Evolutionary conservation across 1,140 invertebrate genomes (phyloP), one percentile per base, ranked within the genome.

Genomic region (Drosophila murphyi): DNA sequence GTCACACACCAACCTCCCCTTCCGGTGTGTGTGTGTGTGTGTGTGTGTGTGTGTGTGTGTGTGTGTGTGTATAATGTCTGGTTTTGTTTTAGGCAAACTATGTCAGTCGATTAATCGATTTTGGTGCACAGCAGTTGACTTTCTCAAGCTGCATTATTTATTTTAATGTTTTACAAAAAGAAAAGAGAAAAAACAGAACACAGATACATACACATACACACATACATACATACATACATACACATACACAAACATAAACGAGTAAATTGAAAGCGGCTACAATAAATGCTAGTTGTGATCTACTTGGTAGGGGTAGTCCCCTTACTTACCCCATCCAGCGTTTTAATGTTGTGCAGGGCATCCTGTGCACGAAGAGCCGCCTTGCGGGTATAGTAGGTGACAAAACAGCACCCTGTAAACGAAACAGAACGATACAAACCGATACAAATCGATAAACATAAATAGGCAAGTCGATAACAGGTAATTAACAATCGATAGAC

Each of bases 381-480:
- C 95, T 99, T 98, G 92, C 99, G 96, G 82, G 97, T 98, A 94
- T 96, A 99, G 95, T 98, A 99, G 85, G 98, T 99, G 87, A 99
- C 98, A 95, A 99, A 99, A 95, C 99, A 99, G 95, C 99, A 99
- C 92, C 99, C 98, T 99, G 95, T 59, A 96, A 97, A 98, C 99
- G 95, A 64, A 97, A 97, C 93, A 95, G 93, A 95, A 80, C 77
- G 63, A 90, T 91, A 91, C 83, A 91, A 20, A 80, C 80, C 87
- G 89, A 89, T 89, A 89, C 80, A 88, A 76, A 77, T 73, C 62
- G 63, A 73, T 74, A 20, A 20, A 77, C 52, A 77, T 70, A 50
- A 65, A 59, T 54, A 48, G 41, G 54, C 32, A 74, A 51, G 34
- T 43, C 43, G 35, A 61, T 41, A 45, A 55, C 61, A 72, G 75